A percentile compares a stretch with the other conserved stretches of the same genome.
Evolutionary conservation across 2,113 vertebrate species (phyloP).

Genomic region (Sceloporus tristichus): DNA sequence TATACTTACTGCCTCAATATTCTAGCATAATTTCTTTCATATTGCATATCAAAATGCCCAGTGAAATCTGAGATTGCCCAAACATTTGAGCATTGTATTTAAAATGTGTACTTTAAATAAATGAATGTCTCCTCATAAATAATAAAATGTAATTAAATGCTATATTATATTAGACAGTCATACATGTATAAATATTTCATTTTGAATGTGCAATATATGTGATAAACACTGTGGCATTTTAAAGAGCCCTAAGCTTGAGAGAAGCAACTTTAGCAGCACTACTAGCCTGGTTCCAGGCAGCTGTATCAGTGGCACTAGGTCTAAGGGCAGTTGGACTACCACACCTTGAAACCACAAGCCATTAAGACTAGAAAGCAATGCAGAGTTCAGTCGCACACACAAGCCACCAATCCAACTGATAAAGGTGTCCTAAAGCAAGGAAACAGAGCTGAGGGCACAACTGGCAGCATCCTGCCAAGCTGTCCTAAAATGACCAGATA

Average conservation of each 20-base stretch:
- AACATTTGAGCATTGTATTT: slow-evolving; percentile 1
- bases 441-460: too few species aligned
- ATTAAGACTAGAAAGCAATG: too few species aligned
- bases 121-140: slow-evolving; percentile 12
- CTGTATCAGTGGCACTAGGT: too few species aligned
- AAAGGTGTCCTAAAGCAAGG: too few species aligned
- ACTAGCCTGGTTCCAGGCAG: too few species aligned
- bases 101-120: slow-evolving; percentile 29
- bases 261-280: neutral
- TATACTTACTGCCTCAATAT: slow-evolving; percentile 15
- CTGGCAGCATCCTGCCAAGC: too few species aligned
- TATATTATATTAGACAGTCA: slow-evolving; percentile 9
- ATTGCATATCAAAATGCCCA: neutral
- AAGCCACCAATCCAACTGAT: too few species aligned
- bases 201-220: slow-evolving; percentile 1
- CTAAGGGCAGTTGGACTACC: too few species aligned
- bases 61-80: neutral
- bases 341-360: too few species aligned
- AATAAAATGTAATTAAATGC: slow-evolving; percentile 26
- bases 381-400: too few species aligned
- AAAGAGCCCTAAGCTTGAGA: neutral
- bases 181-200: slow-evolving; percentile 9
- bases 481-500: too few species aligned
- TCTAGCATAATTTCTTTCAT: slow-evolving; percentile 3
- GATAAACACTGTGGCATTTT: slow-evolving; percentile 10